Evolutionary conservation across 2,113 vertebrate genomes (phyloP), one percentile per base, ranked within the genome.

Genomic region (Eubucco bourcierii): DNA sequence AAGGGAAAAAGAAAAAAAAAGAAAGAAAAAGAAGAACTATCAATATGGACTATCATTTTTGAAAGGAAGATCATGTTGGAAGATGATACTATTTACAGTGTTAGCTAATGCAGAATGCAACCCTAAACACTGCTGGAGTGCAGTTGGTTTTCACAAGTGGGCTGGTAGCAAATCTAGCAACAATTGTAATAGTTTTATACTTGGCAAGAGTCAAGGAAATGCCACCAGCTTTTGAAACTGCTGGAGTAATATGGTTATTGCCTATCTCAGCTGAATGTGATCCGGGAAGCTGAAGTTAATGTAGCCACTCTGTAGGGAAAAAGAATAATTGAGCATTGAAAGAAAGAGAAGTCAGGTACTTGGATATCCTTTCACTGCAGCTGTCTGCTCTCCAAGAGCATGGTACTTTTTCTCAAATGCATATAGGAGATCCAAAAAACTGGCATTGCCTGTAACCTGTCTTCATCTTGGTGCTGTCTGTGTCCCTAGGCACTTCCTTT

Each of bases 351-450:
- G 7, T 55, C n/a, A 41, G 34, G 27, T 76, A 58, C 44, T 31
- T 61, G 20, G 7, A 70, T 81, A 81, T 84, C 27, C 44, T 75
- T 76, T 28, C 27, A 83, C 4, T 85, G 37, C 53, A 71, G 17
- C 21, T 75, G 29, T 46, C 59, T 50, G 52, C 29, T 92, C 33
- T 73, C 23, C 41, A 71, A 55, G 29, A 79, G 14, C 31, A 44
- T 37, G 4, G 1, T 39, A 56, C n/a, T 28, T 74, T 68, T 74
- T 23, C 25, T 61, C 20, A 34, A 44, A 56, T 47, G 16, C 23
- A 16, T 59, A 25, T 0, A 0, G 19, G 31, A 6, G 14, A 58
- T 7, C 11, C 9, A 1, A 58, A 68, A 84, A 39, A 11, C 37
- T 47, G 70, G 20, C 31, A 78, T 37, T 56, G 31, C 28, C 58